These are phyloP conservation scores for Sphaeramia orbicularis DNA, from an alignment of 2,797 vertebrate genomes.

Conservation along the genomic window DNA sequence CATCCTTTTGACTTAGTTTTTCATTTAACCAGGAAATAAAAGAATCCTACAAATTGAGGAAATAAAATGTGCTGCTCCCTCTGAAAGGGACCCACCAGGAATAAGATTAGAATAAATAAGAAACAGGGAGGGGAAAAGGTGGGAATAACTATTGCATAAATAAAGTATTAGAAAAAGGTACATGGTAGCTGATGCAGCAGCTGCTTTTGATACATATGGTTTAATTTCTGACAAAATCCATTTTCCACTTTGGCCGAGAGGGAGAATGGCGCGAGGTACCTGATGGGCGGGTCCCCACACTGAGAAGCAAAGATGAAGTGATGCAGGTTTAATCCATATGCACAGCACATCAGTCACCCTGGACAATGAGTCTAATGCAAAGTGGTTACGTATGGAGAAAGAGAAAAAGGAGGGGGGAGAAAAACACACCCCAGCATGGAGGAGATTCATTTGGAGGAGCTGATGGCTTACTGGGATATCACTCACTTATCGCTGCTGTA, in stretches of 20 bases:
- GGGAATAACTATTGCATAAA: slow-evolving; percentile 59
- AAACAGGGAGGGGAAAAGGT: slow-evolving; percentile 15
- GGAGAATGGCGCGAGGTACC: slow-evolving; percentile 37
- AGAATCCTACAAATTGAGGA: slow-evolving; percentile 28
- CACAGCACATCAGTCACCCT: slow-evolving; percentile 52
- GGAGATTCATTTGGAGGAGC: slow-evolving; percentile 55
- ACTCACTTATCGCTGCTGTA: slow-evolving; percentile 64
- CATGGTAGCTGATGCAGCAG: slow-evolving; percentile 66
- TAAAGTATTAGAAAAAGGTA: slow-evolving; percentile 65
- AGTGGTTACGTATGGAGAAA: slow-evolving; percentile 27
- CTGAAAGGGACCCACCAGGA: slow-evolving; percentile 13
- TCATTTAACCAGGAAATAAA: slow-evolving; percentile 58
- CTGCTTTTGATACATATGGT: slow-evolving; percentile 53
- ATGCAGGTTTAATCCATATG: slow-evolving; percentile 47
- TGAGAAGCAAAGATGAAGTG: slow-evolving; percentile 55
- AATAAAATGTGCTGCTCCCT: slow-evolving; percentile 20
- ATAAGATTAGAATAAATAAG: slow-evolving; percentile 46
- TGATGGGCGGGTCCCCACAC: slow-evolving; percentile 32
- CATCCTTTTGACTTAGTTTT: slow-evolving; percentile 48
- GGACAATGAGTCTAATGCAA: slow-evolving; percentile 61
- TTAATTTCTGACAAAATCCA: slow-evolving; percentile 64
- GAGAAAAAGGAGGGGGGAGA: neutral
- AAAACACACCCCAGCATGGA: slow-evolving; percentile 37
- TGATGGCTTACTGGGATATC: slow-evolving; percentile 64
- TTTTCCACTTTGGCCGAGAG: slow-evolving; percentile 53